A percentile compares a stretch with the other conserved stretches of the same genome.
These are phyloP conservation scores for Luidia sarsii DNA, from an alignment of 53 echinoderm and acorn worm genomes.

Conservation along the genomic window DNA sequence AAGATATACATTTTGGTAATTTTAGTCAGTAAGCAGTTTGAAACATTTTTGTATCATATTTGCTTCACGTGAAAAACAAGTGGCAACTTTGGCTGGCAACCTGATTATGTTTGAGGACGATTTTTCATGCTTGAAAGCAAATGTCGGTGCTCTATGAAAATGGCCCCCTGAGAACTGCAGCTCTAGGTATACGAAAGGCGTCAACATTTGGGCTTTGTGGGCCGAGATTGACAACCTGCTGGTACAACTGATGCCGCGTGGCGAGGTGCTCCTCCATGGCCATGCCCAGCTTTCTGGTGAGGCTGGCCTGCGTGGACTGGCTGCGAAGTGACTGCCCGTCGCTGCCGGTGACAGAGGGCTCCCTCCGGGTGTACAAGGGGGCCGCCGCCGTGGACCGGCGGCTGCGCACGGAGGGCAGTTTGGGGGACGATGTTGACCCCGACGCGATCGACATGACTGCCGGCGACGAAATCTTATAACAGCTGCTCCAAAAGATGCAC, in stretches of 20 bases:
- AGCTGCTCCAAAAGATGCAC: background rate
- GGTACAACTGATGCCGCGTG: constrained; percentile 13
- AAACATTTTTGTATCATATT: no score
- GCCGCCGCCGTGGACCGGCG: background rate
- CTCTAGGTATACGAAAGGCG: no score
- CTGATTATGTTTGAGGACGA: no score
- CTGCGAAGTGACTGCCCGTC: constrained; percentile 15
- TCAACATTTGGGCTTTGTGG: no score
- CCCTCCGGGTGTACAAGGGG: background rate
- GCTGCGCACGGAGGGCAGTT: constrained; percentile 1
- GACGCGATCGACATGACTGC: constrained; percentile 5
- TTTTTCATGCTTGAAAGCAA: no score
- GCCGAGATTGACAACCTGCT: constrained; percentile 30
- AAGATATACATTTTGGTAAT: no score
- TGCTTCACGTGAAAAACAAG: no score
- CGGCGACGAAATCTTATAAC: no score
- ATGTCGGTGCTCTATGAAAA: no score
- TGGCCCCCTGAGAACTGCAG: no score
- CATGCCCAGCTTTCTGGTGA: constrained; percentile 19
- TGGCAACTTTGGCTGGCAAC: no score
- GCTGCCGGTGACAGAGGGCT: constrained; percentile 7
- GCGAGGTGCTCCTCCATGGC: constrained; percentile 19
- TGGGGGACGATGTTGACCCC: constrained; percentile 21
- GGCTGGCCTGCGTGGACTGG: background rate
- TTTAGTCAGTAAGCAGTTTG: no score